These are phyloP conservation scores for Panagrolaimus sp. DNA, from an alignment of 1,140 invertebrate species.

Conservation along the genomic window DNA sequence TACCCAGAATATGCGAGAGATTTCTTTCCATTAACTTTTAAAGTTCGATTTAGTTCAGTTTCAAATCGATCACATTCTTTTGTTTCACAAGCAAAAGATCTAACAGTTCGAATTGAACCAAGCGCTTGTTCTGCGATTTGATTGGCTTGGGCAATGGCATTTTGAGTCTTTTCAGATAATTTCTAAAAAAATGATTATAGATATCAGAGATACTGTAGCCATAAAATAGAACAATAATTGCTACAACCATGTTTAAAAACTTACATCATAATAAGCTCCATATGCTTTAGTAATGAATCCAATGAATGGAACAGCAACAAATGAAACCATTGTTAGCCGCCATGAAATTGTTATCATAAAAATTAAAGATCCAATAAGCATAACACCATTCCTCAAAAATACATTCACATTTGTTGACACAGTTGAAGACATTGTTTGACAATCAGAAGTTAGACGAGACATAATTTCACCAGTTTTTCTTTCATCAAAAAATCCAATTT, in stretches of 20 bases:
- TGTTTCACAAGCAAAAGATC: constrained; percentile 54
- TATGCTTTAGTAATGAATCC: constrained; percentile 60
- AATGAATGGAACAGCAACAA: constrained; percentile 60
- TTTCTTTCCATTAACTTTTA: constrained; percentile 34
- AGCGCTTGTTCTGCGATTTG: constrained; percentile 56
- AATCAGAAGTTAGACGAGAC: constrained; percentile 47
- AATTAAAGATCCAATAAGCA: constrained; percentile 55
- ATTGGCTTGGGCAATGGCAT: constrained; percentile 59
- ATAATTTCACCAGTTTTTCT: constrained; percentile 46
- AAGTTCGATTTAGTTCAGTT: constrained; percentile 18
- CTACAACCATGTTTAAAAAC: neutral
- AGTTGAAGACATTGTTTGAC: constrained; percentile 38
- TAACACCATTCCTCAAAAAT: constrained; percentile 54
- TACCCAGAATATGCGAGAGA: constrained; percentile 44
- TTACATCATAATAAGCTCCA: constrained; percentile 59
- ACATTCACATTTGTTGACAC: constrained; percentile 50
- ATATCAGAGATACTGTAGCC: neutral
- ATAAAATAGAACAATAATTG: constrained; percentile 18
- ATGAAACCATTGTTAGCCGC: constrained; percentile 60
- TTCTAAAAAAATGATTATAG: constrained; percentile 25
- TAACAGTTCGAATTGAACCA: constrained; percentile 47
- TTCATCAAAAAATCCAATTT: constrained; percentile 47
- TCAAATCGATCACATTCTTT: constrained; percentile 41
- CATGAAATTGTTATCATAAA: constrained; percentile 62
- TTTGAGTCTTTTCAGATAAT: constrained; percentile 47